Percentiles rank a stretch among this genome's conserved stretches.
phyloP scores from a whole-genome alignment of 2,797 vertebrate genomes.

The Discoglossus pictus region DNA sequence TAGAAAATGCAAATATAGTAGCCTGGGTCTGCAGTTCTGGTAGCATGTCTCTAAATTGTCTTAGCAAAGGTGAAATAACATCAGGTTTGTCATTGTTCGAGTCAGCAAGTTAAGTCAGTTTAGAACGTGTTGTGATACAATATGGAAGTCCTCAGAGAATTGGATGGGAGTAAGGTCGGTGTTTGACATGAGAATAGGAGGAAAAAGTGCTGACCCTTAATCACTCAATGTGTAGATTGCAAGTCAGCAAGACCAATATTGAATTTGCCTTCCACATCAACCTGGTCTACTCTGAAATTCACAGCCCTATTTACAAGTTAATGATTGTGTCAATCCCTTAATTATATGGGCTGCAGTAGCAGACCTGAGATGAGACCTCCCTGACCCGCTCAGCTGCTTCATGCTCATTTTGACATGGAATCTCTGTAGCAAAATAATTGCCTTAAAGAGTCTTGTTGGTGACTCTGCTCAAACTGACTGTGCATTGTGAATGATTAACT shows the following conservation, averaged over 20 bases:
- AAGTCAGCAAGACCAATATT: constrained; percentile 66
- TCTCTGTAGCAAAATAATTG: too few relatives aligned
- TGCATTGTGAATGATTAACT: too few relatives aligned
- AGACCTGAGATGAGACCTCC: background rate
- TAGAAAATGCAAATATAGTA: constrained; percentile 51
- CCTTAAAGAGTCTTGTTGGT: too few relatives aligned
- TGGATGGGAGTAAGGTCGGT: constrained; percentile 65
- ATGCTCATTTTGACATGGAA: too few relatives aligned
- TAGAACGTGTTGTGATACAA: constrained; percentile 57
- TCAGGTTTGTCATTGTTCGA: constrained; percentile 58
- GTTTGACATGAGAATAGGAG: constrained; percentile 62
- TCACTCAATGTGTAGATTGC: constrained; percentile 60
- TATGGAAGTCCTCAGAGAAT: constrained; percentile 57
- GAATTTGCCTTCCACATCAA: constrained; percentile 63
- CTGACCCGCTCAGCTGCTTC: background rate
- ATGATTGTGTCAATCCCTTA: constrained; percentile 54
- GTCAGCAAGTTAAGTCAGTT: constrained; percentile 59
- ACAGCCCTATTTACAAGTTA: constrained; percentile 53
- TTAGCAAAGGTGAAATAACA: constrained; percentile 53
- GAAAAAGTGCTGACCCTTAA: constrained; percentile 64
- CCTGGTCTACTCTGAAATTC: constrained; percentile 53
- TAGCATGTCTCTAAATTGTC: constrained; percentile 53
- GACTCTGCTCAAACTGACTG: too few relatives aligned
- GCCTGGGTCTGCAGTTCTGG: constrained; percentile 44
- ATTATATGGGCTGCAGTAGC: constrained; percentile 53